Evolutionary conservation across 1,140 invertebrate species (phyloP).

Genomic region (Apolygus lucorum): DNA sequence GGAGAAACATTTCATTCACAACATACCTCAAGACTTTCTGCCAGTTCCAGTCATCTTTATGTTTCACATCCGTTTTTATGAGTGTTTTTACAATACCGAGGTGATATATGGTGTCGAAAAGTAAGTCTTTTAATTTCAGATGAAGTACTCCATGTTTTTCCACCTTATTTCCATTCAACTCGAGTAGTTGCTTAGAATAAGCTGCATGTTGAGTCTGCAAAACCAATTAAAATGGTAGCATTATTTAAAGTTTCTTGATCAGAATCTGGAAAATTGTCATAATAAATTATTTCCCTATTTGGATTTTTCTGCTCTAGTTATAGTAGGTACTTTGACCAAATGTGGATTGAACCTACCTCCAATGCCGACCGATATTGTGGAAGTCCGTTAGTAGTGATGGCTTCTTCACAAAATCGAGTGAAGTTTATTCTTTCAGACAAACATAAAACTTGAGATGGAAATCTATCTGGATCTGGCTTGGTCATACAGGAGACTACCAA

Average conservation of each 20-base stretch:
- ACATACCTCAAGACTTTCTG: conserved; percentile 23
- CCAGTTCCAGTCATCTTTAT: conserved; percentile 60
- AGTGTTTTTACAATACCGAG: conserved; percentile 72
- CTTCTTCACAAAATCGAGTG: conserved; percentile 70
- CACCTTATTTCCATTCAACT: conserved; percentile 20
- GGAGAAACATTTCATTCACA: too few species aligned
- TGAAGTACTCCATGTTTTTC: conserved; percentile 41
- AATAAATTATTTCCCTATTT: too few species aligned
- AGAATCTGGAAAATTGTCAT: too few species aligned
- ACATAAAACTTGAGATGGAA: conserved; percentile 79
- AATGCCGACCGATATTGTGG: conserved; percentile 41
- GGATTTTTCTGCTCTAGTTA: background rate
- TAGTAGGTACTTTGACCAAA: background rate
- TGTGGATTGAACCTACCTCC: conserved; percentile 30
- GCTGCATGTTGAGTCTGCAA: conserved; percentile 47
- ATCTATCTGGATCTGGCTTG: conserved; percentile 61
- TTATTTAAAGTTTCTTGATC: too few species aligned
- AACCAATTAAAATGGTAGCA: too few species aligned
- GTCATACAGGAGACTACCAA: conserved; percentile 61
- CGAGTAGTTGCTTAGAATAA: conserved; percentile 50
- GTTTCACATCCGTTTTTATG: conserved; percentile 54
- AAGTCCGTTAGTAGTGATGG: conserved; percentile 58
- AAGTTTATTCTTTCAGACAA: conserved; percentile 63
- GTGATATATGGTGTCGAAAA: conserved; percentile 90
- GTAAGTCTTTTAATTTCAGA: conserved; percentile 65